Conservation (phyloP, 2,888 invertebrate genomes). For the Amblyteles armatorius region DNA sequence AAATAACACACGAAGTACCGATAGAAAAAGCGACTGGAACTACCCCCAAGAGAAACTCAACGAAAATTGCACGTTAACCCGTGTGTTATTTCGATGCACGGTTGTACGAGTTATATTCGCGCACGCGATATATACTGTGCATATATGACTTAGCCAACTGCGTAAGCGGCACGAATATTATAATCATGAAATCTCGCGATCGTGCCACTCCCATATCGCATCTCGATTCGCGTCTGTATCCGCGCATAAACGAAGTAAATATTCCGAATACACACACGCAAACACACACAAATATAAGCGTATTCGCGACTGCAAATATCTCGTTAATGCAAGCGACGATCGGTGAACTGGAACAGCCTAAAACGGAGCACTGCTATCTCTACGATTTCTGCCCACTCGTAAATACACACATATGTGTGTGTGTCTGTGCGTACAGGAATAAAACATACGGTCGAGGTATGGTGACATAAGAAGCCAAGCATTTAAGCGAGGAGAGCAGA, state of each 20-base stretch:
- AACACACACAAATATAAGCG: neutral
- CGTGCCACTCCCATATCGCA: conserved; percentile 68
- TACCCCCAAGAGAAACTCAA: too few relatives aligned
- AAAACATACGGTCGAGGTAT: neutral
- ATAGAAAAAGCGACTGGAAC: too few relatives aligned
- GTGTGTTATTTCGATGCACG: too few relatives aligned
- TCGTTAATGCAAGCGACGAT: conserved; percentile 71
- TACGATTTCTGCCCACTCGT: conserved; percentile 30
- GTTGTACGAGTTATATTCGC: too few relatives aligned
- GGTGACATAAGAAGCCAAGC: conserved; percentile 36
- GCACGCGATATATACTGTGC: neutral
- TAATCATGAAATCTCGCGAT: conserved; percentile 36
- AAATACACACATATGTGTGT: neutral
- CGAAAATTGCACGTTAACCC: too few relatives aligned
- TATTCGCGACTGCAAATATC: conserved; percentile 45
- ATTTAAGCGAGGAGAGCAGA: conserved; percentile 4
- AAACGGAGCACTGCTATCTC: conserved; percentile 47
- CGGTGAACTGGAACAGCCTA: conserved; percentile 71
- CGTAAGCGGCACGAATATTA: conserved; percentile 53
- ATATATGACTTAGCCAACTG: conserved; percentile 12
- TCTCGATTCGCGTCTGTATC: conserved; percentile 28
- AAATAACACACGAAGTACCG: too few relatives aligned
- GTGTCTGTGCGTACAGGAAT: neutral
- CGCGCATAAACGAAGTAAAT: conserved; percentile 9
- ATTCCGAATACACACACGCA: conserved; percentile 22